A percentile compares a stretch with the other conserved stretches of the same genome.
phyloP scores from a whole-genome alignment of 1,140 invertebrate species.

The Antheraea pernyi region DNA sequence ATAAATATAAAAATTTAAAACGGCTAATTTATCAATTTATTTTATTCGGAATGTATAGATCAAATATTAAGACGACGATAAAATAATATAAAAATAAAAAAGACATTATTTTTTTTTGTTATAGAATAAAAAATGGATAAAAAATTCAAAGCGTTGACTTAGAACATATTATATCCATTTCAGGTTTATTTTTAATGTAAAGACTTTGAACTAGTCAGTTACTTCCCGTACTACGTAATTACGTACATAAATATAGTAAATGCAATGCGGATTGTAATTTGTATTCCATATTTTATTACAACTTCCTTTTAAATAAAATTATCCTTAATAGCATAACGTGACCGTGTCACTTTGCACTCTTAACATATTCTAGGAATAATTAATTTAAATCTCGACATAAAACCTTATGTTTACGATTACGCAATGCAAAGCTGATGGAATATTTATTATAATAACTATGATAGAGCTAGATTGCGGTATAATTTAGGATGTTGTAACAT shows the following conservation, averaged over 20 bases:
- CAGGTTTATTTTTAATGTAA: neutral
- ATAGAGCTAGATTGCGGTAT: neutral
- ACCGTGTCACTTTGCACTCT: slow-evolving; percentile 12
- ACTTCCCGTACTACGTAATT: slow-evolving; percentile 17
- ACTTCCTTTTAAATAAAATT: slow-evolving; percentile 28
- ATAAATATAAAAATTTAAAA: no score
- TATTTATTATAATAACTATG: slow-evolving; percentile 1
- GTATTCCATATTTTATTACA: slow-evolving; percentile 31
- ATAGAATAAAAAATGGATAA: no score
- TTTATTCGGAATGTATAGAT: no score
- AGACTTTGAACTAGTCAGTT: neutral
- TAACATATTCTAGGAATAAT: slow-evolving; percentile 12
- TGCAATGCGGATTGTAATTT: slow-evolving; percentile 27
- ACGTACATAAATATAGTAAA: slow-evolving; percentile 29
- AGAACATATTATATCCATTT: neutral
- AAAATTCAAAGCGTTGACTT: neutral
- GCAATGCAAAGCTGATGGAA: slow-evolving; percentile 8
- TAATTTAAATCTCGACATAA: slow-evolving; percentile 11
- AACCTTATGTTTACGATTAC: slow-evolving; percentile 15
- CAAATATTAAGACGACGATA: no score
- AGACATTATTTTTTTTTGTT: no score
- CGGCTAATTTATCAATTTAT: no score
- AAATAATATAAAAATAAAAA: no score
- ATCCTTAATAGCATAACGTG: slow-evolving; percentile 24
- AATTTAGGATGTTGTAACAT: neutral